These are phyloP conservation scores for Bursaphelenchus mucronatus DNA, from an alignment of 1,140 invertebrate species.

Conservation along the genomic window DNA sequence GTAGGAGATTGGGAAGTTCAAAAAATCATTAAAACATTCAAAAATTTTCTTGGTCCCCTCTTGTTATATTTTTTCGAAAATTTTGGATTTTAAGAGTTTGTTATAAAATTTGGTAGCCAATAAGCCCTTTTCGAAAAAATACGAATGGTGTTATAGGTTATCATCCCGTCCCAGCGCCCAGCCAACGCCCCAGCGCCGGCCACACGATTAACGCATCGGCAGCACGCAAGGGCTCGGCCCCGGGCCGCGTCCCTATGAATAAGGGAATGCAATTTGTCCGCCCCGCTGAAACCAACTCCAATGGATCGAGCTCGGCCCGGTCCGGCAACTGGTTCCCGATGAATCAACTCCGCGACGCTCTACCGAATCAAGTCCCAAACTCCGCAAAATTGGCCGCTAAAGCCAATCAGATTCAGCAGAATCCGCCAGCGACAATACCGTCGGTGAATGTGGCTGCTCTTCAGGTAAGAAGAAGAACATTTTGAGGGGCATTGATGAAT, in stretches of 20 bases:
- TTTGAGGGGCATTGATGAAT: not conserved
- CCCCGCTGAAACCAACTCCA: conserved; percentile 22
- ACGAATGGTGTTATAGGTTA: too few species aligned
- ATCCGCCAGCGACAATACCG: conserved; percentile 11
- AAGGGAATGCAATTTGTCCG: conserved; percentile 36
- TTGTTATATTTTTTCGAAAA: too few species aligned
- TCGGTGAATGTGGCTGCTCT: conserved; percentile 24
- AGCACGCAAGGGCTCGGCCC: conserved; percentile 47
- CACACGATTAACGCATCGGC: conserved; percentile 21
- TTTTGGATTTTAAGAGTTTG: too few species aligned
- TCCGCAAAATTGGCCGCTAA: conserved; percentile 46
- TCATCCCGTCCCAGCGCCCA: conserved; percentile 36
- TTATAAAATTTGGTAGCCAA: too few species aligned
- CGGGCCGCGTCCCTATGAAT: conserved; percentile 50
- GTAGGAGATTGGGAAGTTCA: too few species aligned
- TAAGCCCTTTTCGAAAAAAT: too few species aligned
- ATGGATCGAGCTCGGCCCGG: conserved; percentile 42
- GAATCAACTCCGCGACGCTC: conserved; percentile 36
- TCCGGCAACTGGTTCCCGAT: conserved; percentile 23
- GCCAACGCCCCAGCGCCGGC: conserved; percentile 3
- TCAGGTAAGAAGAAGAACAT: conserved; percentile 31
- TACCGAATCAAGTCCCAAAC: conserved; percentile 28
- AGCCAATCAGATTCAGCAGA: conserved; percentile 4
- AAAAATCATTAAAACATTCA: too few species aligned
- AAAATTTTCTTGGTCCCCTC: too few species aligned